phyloP scores from a whole-genome alignment of 2,113 vertebrate species.

The Penelope pileata region DNA sequence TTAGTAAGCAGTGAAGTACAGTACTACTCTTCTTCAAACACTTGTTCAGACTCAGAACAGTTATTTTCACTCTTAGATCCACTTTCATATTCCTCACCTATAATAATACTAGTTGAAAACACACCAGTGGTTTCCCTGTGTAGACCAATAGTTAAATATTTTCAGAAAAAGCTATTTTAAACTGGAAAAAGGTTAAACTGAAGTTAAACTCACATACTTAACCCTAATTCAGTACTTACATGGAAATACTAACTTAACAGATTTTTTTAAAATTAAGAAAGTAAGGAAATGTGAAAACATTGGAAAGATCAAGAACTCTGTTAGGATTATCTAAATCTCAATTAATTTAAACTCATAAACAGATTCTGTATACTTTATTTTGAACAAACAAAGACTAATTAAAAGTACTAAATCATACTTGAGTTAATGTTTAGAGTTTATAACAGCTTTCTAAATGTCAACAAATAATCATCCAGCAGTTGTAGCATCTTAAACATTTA shows the following conservation, averaged over 20 bases:
- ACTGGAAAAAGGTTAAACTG: too few species aligned
- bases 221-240: background rate
- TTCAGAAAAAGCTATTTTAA: too few species aligned
- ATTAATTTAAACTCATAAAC: background rate
- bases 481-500: background rate
- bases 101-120: too few species aligned
- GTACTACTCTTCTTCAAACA: too few species aligned
- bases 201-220: background rate
- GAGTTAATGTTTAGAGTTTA: background rate
- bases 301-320: background rate
- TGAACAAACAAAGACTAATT: background rate
- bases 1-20: background rate
- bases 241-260: background rate
- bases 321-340: background rate
- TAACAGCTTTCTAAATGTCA: background rate
- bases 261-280: background rate
- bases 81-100: too few species aligned
- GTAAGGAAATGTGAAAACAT: background rate
- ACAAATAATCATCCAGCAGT: background rate
- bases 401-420: background rate
- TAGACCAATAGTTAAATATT: too few species aligned
- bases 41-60: too few species aligned
- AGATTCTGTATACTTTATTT: background rate
- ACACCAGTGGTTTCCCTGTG: too few species aligned
- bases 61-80: too few species aligned